Evolutionary conservation across 2,797 vertebrate species (phyloP).

Genomic region (Selene dorsalis): DNA sequence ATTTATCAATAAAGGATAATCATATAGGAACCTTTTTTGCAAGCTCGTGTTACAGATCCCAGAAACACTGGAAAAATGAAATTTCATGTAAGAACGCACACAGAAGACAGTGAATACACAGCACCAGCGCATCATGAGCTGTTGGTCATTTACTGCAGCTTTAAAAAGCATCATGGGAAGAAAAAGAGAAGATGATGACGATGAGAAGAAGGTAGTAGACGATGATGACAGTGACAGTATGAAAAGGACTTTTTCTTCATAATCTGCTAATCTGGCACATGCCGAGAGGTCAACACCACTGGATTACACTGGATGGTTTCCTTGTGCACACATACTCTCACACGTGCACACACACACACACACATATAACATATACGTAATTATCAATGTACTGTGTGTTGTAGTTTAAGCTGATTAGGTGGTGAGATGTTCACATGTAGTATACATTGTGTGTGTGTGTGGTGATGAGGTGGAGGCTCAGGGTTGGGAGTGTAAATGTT

Average conservation of each 20-base stretch:
- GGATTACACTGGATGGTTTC: constrained; percentile 46
- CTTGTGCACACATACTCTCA: constrained; percentile 4
- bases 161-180: neutral
- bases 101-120: neutral
- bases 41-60: too few relatives aligned
- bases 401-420: constrained; percentile 7
- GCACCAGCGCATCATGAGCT: neutral
- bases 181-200: constrained; percentile 4
- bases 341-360: constrained; percentile 25
- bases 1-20: too few relatives aligned
- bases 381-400: neutral
- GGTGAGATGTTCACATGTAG: constrained; percentile 1
- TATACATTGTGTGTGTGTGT: constrained; percentile 40
- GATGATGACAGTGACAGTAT: constrained; percentile 29
- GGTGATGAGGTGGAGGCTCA: constrained; percentile 45
- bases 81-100: too few relatives aligned
- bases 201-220: neutral
- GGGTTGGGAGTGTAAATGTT: constrained; percentile 33
- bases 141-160: constrained; percentile 15
- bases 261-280: constrained; percentile 63
- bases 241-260: constrained; percentile 25
- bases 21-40: too few relatives aligned
- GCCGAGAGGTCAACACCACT: constrained; percentile 48
- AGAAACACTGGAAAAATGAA: too few relatives aligned
- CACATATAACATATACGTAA: neutral